These are phyloP conservation scores for Anastatus disparis DNA, from an alignment of 1,140 invertebrate species.

Conservation along the genomic window DNA sequence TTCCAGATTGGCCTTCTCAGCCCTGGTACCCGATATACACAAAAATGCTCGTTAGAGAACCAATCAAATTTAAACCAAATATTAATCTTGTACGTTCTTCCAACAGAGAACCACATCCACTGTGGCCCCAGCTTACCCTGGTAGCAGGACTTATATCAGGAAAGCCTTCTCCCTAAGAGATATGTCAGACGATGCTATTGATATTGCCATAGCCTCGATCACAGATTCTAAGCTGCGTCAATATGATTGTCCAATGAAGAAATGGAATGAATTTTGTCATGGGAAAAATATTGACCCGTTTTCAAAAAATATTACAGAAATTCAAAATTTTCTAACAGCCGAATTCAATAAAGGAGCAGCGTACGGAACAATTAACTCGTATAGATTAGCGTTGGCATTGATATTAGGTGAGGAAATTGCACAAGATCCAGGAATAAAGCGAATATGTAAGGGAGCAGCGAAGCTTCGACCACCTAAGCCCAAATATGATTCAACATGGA, in stretches of 20 bases:
- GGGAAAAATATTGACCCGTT: conserved; percentile 1
- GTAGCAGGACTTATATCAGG: conserved; percentile 24
- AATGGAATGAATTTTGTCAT: conserved; percentile 14
- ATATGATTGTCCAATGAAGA: conserved; percentile 27
- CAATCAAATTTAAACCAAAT: conserved; percentile 42
- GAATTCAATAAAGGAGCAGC: conserved; percentile 22
- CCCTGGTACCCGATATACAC: conserved; percentile 49
- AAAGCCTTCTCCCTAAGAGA: not conserved
- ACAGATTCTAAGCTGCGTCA: not conserved
- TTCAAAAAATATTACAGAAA: not conserved
- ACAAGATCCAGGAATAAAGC: conserved; percentile 31
- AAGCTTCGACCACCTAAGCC: conserved; percentile 41
- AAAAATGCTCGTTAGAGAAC: conserved; percentile 32
- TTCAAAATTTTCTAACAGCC: conserved; percentile 22
- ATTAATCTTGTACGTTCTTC: conserved; percentile 38
- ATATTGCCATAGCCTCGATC: conserved; percentile 3
- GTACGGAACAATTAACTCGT: conserved; percentile 17
- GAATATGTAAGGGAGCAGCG: conserved; percentile 44
- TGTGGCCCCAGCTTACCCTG: conserved; percentile 9
- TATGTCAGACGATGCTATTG: not conserved
- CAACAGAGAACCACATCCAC: conserved; percentile 36
- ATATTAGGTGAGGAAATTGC: conserved; percentile 11
- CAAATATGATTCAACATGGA: conserved; percentile 45
- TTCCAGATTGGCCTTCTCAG: too few relatives aligned
- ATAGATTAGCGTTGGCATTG: conserved; percentile 28